Base-by-base conservation (phyloP, 2,888 invertebrate species). In the Cacoxenus indagator region DNA sequence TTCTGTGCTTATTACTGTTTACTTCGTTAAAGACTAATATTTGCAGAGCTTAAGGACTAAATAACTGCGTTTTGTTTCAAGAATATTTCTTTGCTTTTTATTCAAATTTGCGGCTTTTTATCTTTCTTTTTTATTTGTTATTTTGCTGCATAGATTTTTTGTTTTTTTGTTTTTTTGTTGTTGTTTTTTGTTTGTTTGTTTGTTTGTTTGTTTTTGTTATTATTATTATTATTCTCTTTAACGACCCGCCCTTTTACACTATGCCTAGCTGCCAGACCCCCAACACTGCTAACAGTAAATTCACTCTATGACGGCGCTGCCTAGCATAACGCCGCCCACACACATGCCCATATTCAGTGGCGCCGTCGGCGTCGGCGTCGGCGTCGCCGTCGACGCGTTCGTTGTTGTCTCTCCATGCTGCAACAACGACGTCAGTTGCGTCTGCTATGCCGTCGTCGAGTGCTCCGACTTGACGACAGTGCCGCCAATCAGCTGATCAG, bases 361-460 rank as follows among this genome's bases (percentile, higher is more conserved):
- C 45, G 45, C 62, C 67, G 31, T 55, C 55, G 4, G 9, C 22
- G 4, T n/a, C 45, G 45, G n/a, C 11, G n/a, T 43, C 46, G n/a
- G n/a, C 37, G 37, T 37, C 14, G 37, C 62, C 73, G 69, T 24
- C 71, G 64, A 67, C 70, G 73, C 59, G 69, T 46, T 67, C 65
- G 62, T 69, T 70, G 75, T 72, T 75, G 70, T 70, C 64, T 70
- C 31, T 26, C 57, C 9, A 8, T 37, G 37, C 5, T 37, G 65
- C 57, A 66, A 24, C 37, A 59, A 46, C 46, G 64, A 24, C 46
- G 65, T 31, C 74, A 77, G 75, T 65, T 81, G 77, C 78, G 77
- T 75, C 77, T 84, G 86, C 86, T 85, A 85, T 87, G 86, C 86
- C 64, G 74, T 78, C 69, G 84, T 77, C 54, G 83, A 75, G 67